These are phyloP conservation scores for Danio choprae DNA, from an alignment of 2,797 vertebrate genomes.

Conservation along the genomic window DNA sequence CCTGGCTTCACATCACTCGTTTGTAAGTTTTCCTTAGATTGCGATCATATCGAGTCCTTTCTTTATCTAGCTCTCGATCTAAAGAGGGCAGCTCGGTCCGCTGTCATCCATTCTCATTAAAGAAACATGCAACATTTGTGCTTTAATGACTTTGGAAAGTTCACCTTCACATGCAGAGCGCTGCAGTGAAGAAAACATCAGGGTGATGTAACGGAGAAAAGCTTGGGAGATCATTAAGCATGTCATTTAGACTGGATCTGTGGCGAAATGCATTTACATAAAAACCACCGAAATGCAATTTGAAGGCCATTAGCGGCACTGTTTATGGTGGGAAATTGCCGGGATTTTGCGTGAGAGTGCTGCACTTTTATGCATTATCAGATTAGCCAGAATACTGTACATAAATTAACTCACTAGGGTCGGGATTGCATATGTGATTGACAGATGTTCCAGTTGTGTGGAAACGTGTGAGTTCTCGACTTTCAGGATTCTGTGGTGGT, in stretches of 20 bases:
- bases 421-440: neutral
- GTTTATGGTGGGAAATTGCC: neutral
- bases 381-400: conserved; percentile 9
- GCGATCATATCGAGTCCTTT: conserved; percentile 25
- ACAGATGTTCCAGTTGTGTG: neutral
- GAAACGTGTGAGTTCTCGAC: neutral
- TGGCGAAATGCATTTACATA: conserved; percentile 8
- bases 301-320: neutral
- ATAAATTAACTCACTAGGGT: neutral
- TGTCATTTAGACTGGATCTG: neutral
- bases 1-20: conserved; percentile 36
- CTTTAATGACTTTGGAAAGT: conserved; percentile 37
- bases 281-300: conserved; percentile 1
- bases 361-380: neutral
- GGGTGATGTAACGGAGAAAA: neutral
- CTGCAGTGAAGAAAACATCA: neutral
- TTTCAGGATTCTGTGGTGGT: neutral
- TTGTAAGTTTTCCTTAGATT: conserved; percentile 37
- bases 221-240: conserved; percentile 2
- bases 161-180: conserved; percentile 50
- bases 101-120: conserved; percentile 23
- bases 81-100: conserved; percentile 16
- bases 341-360: neutral
- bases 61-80: conserved; percentile 57
- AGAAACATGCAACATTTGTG: conserved; percentile 35